These are phyloP conservation scores for Ceratotherium simum DNA, from an alignment of 2,113 vertebrate genomes.

Conservation along the genomic window DNA sequence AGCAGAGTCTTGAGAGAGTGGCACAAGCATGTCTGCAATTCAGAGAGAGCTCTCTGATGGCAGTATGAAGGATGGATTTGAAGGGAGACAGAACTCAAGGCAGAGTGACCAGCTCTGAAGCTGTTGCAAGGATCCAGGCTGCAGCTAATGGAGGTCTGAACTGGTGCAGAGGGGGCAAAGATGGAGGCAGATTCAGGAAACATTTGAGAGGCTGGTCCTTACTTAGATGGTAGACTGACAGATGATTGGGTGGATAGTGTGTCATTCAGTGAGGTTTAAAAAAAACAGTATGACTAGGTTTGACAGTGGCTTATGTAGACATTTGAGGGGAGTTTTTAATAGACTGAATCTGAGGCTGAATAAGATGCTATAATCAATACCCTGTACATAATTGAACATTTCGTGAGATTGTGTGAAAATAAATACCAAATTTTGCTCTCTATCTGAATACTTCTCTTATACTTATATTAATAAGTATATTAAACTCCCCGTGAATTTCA, in stretches of 20 bases:
- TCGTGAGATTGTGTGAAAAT: constrained; percentile 19
- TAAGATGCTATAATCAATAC: not conserved
- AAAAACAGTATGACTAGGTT: not conserved
- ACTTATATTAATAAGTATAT: no score
- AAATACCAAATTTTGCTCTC: not conserved
- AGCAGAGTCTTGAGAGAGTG: not conserved
- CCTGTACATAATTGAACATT: not conserved
- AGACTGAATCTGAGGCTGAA: not conserved
- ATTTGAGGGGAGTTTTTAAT: not conserved
- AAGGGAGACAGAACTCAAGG: not conserved
- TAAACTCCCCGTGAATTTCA: not conserved
- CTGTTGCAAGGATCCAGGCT: not conserved
- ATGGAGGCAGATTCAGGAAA: not conserved
- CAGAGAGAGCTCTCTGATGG: not conserved
- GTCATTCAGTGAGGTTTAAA: not conserved
- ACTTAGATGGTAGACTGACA: not conserved
- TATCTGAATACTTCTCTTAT: not conserved
- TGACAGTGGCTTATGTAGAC: not conserved
- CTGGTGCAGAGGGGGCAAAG: not conserved
- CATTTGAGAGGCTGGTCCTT: not conserved
- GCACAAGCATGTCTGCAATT: not conserved
- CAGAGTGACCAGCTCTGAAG: not conserved
- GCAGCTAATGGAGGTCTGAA: not conserved
- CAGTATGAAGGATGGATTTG: not conserved
- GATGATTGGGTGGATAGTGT: not conserved